These are phyloP conservation scores for Rhingia campestris DNA, from an alignment of 2,888 invertebrate genomes.

Conservation along the genomic window DNA sequence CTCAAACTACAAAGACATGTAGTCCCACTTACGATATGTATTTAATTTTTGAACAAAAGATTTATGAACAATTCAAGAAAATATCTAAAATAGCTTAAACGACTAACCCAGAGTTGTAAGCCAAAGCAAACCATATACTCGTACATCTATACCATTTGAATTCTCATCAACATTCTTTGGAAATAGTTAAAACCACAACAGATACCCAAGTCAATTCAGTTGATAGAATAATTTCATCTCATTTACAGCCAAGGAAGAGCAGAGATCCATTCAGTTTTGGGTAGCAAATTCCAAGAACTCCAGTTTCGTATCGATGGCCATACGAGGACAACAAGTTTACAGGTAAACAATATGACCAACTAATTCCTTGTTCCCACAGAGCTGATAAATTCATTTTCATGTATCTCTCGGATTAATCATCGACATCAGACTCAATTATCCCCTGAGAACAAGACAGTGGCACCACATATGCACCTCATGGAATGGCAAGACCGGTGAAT, in stretches of 20 bases:
- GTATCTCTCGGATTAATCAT: background rate
- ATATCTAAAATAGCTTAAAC: too few species aligned
- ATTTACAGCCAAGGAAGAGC: conserved; percentile 87
- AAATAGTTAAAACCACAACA: background rate
- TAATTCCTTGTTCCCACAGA: conserved; percentile 67
- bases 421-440: conserved; percentile 86
- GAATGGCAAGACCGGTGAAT: conserved; percentile 94
- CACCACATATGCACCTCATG: conserved; percentile 94
- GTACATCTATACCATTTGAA: too few species aligned
- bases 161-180: too few species aligned
- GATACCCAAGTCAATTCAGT: too few species aligned
- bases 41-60: too few species aligned
- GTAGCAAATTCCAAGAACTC: conserved; percentile 91
- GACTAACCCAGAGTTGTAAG: too few species aligned
- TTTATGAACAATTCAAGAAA: too few species aligned
- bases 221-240: background rate
- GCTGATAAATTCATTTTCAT: conserved; percentile 6
- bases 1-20: too few species aligned
- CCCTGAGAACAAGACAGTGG: conserved; percentile 88
- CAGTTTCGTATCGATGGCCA: conserved; percentile 91
- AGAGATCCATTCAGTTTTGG: conserved; percentile 90
- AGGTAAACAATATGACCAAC: conserved; percentile 82
- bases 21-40: too few species aligned
- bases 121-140: too few species aligned
- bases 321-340: conserved; percentile 92